Base-by-base conservation (phyloP, 1,140 invertebrate species). In the Aporrectodea caliginosa region DNA sequence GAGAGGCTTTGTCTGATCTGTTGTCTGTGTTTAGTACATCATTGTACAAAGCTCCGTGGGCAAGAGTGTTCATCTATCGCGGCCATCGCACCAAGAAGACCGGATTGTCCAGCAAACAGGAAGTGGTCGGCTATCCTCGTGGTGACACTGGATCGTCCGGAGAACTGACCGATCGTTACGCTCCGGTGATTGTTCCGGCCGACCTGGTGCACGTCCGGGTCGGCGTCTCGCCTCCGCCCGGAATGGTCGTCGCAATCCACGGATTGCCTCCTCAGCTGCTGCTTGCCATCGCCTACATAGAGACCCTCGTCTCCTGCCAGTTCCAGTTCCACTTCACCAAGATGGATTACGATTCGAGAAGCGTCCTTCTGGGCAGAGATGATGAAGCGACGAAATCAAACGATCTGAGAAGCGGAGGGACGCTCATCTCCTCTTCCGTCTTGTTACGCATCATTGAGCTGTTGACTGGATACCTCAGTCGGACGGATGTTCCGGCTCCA, bases 91-190 rank as follows among this genome's bases (percentile, higher is more conserved):
- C 88, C 27, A 88, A 85, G 79, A 87, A 86, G 71, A 83, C 82
- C n/a, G 87, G 87, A 27, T 84, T 85, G 75, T 81, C 83, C 14
- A 83, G 83, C 29, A 84, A 84, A 79, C 85, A 86, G 77, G 85
- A 87, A 75, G 85, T 87, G n/a, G 83, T 87, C 29, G 85, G 84
- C 83, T 88, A 87, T 73, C 87, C 87, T 12, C 81, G 84, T 30
- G 85, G 86, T 78, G 85, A 86, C 79, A 82, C 83, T 30, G 83
- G 82, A 29, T 85, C 83, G 35, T 83, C 83, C 12, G 85, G 84
- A 74, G 85, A 84, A 73, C 83, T 83, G n/a, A 84, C 81, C 78
- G 86, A 87, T 70, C 86, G 87, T 79, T 88, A 85, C 81, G 82
- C 83, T 1, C 84, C 87, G 1, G 85, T 84, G n/a, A 84, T 88